These are phyloP conservation scores for Sus cebifrons DNA, from an alignment of 2,797 vertebrate species.

Conservation along the genomic window DNA sequence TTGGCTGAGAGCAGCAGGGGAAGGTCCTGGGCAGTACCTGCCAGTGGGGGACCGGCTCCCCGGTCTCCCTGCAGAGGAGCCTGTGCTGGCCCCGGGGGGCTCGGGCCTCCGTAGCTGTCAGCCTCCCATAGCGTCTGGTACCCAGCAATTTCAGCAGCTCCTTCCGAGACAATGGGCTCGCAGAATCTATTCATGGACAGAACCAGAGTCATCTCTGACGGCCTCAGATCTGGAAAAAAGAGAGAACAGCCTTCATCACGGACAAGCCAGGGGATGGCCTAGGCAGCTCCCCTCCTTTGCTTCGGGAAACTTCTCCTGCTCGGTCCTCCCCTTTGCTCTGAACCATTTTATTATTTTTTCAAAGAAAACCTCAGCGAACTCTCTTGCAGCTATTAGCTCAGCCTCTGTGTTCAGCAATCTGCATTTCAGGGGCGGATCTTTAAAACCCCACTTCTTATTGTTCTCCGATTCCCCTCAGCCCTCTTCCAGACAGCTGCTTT, in stretches of 20 bases:
- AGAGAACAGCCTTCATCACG: constrained; percentile 59
- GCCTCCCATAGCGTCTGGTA: constrained; percentile 95
- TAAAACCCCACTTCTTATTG: constrained; percentile 87
- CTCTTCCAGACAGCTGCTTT: constrained; percentile 76
- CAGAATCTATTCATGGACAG: constrained; percentile 98
- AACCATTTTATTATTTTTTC: constrained; percentile 64
- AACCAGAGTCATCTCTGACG: constrained; percentile 96
- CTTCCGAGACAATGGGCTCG: constrained; percentile 93
- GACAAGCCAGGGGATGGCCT: not conserved
- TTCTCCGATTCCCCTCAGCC: constrained; percentile 88
- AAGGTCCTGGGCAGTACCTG: constrained; percentile 76
- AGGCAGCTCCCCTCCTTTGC: constrained; percentile 46
- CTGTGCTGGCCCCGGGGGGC: constrained; percentile 84
- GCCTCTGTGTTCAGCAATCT: constrained; percentile 67
- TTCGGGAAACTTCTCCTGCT: constrained; percentile 73
- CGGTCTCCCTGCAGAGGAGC: constrained; percentile 80
- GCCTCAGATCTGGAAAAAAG: constrained; percentile 85
- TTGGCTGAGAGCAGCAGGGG: not conserved
- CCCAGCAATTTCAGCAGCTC: constrained; percentile 92
- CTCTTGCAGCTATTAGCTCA: constrained; percentile 67
- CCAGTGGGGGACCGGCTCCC: constrained; percentile 72
- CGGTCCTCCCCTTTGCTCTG: not conserved
- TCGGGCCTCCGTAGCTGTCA: constrained; percentile 92
- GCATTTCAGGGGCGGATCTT: constrained; percentile 80
- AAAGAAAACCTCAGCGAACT: constrained; percentile 73